These are phyloP conservation scores for Corythoichthys haematopterus DNA, from an alignment of 2,113 vertebrate species.

Conservation along the genomic window DNA sequence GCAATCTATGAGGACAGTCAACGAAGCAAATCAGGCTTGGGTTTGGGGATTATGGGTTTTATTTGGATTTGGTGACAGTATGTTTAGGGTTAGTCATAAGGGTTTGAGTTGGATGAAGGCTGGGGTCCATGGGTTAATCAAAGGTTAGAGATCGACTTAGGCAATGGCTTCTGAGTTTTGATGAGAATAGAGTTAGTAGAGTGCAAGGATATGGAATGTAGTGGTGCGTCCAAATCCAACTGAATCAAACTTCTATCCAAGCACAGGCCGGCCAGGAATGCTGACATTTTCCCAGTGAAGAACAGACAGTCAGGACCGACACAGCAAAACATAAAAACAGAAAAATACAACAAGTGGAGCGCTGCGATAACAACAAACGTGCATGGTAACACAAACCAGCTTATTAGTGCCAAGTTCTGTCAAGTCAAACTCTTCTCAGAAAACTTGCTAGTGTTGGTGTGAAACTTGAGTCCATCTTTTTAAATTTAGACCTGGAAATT, in stretches of 20 bases:
- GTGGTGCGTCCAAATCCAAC: not conserved
- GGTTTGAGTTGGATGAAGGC: not conserved
- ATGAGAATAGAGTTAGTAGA: not conserved
- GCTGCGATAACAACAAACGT: not conserved
- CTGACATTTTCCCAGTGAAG: not conserved
- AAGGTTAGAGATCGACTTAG: not conserved
- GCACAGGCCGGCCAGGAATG: not conserved
- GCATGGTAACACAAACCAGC: constrained; percentile 33
- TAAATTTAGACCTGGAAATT: constrained; percentile 59
- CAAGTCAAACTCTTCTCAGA: constrained; percentile 22
- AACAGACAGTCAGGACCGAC: not conserved
- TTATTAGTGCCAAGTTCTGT: constrained; percentile 23
- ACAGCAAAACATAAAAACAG: constrained; percentile 1
- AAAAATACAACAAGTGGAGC: not conserved
- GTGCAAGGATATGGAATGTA: too few relatives aligned
- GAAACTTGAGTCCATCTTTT: constrained; percentile 45
- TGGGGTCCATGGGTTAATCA: not conserved
- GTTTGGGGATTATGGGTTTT: not conserved
- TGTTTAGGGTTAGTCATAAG: too few relatives aligned
- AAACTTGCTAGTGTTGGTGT: constrained; percentile 18
- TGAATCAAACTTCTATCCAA: not conserved
- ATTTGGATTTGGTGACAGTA: too few relatives aligned
- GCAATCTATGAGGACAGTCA: not conserved
- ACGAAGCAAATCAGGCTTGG: not conserved
- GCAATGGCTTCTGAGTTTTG: not conserved